These are phyloP conservation scores for Phaenicophaeus curvirostris DNA, from an alignment of 2,797 vertebrate species.

Conservation along the genomic window DNA sequence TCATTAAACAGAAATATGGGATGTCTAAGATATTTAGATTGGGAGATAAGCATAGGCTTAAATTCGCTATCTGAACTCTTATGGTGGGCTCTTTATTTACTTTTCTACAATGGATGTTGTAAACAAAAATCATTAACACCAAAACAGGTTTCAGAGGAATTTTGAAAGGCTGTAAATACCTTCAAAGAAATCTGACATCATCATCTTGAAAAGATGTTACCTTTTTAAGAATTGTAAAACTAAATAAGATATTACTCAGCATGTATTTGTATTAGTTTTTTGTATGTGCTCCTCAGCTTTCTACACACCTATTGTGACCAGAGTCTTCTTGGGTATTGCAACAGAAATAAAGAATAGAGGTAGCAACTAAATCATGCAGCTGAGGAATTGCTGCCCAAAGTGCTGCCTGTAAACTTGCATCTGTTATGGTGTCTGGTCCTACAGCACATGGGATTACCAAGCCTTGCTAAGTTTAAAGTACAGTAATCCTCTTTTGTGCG, in stretches of 20 bases:
- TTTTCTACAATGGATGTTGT: neutral
- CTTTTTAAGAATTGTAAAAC: neutral
- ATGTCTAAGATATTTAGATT: neutral
- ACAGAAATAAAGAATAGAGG: neutral
- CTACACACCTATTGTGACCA: neutral
- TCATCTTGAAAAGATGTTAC: neutral
- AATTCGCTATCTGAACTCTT: neutral
- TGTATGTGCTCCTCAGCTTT: neutral
- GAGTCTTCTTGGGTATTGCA: neutral
- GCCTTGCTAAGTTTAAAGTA: slow-evolving; percentile 53
- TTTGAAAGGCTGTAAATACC: neutral
- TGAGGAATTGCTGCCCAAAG: neutral
- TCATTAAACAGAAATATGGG: neutral
- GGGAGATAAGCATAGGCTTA: neutral
- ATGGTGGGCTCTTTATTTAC: neutral
- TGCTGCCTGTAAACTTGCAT: neutral
- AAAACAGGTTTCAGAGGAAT: neutral
- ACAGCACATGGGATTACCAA: slow-evolving; percentile 10
- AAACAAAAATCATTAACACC: neutral
- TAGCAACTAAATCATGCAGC: neutral
- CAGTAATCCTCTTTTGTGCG: slow-evolving; percentile 55
- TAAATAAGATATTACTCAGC: neutral
- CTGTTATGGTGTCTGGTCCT: neutral
- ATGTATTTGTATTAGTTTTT: neutral
- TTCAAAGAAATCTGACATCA: neutral